phyloP scores from a whole-genome alignment of 64 coral and sea anemone species.

The Porites lutea region DNA sequence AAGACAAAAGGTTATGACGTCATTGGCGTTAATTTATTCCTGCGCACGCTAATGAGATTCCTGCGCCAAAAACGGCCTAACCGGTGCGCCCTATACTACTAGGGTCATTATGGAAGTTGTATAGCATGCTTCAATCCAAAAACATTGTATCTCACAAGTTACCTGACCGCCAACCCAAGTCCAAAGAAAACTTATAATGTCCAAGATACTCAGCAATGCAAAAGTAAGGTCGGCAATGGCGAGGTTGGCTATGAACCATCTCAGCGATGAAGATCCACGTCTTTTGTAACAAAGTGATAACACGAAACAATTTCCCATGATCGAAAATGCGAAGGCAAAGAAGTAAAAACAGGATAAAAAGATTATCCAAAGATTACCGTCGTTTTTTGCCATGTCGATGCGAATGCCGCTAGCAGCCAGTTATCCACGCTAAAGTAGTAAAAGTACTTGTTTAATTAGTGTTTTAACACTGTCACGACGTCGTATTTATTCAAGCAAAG shows the following conservation, averaged over 20 bases:
- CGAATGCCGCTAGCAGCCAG: too few species aligned
- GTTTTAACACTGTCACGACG: too few species aligned
- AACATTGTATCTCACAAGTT: constrained; percentile 46
- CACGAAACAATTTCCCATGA: constrained; percentile 44
- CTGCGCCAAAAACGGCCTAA: too few species aligned
- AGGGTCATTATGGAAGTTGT: constrained; percentile 52
- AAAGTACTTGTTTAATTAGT: too few species aligned
- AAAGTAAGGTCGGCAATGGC: constrained; percentile 49
- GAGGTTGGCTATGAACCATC: constrained; percentile 63
- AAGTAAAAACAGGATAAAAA: background rate
- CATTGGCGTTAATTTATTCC: too few species aligned
- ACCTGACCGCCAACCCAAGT: constrained; percentile 58
- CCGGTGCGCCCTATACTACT: too few species aligned
- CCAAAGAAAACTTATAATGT: constrained; percentile 21
- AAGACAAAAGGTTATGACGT: too few species aligned
- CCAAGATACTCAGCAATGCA: constrained; percentile 27
- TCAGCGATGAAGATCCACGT: constrained; percentile 3
- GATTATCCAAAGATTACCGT: background rate
- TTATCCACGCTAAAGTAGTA: too few species aligned
- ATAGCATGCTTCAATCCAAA: constrained; percentile 52
- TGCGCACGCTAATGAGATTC: too few species aligned
- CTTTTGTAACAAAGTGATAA: constrained; percentile 25
- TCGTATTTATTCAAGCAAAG: too few species aligned
- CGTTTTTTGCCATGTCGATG: background rate
- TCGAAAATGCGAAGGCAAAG: background rate